These are phyloP conservation scores for Garra rufa DNA, from an alignment of 2,113 vertebrate genomes.

Conservation along the genomic window DNA sequence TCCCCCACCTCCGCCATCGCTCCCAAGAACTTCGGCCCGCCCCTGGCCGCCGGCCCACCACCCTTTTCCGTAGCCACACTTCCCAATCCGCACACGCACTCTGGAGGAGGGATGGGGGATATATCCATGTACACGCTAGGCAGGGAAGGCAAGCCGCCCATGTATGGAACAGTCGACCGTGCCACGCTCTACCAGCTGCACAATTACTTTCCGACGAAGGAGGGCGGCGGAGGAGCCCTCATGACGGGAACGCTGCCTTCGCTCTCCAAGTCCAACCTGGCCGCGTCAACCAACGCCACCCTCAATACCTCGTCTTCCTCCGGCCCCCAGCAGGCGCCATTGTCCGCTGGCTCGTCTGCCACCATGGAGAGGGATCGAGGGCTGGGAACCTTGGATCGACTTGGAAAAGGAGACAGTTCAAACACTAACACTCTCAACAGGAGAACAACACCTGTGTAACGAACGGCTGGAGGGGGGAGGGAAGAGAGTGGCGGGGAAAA, in stretches of 20 bases:
- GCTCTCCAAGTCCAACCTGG: conserved; percentile 79
- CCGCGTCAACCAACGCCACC: conserved; percentile 67
- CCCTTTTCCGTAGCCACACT: conserved; percentile 80
- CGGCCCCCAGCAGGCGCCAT: conserved; percentile 65
- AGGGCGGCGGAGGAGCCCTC: conserved; percentile 60
- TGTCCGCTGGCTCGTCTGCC: conserved; percentile 68
- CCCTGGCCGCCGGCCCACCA: conserved; percentile 68
- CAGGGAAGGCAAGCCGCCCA: conserved; percentile 80
- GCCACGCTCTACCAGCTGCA: conserved; percentile 88
- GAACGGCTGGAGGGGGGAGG: neutral
- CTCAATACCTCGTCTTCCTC: conserved; percentile 80
- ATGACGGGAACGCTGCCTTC: conserved; percentile 77
- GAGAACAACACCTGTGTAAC: conserved; percentile 88
- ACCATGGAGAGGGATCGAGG: conserved; percentile 81
- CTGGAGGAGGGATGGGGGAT: conserved; percentile 75
- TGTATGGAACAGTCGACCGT: conserved; percentile 80
- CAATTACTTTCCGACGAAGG: conserved; percentile 89
- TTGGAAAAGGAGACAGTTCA: conserved; percentile 78
- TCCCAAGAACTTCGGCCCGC: conserved; percentile 78
- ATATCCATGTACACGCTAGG: conserved; percentile 93
- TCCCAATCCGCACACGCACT: conserved; percentile 77
- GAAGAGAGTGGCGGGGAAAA: neutral
- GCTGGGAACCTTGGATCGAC: conserved; percentile 61
- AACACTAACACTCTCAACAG: conserved; percentile 92
- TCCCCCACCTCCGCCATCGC: conserved; percentile 70